phyloP scores from a whole-genome alignment of 30 jellyfish, hydroid and myxozoan species.

The Rhopilema esculentum region DNA sequence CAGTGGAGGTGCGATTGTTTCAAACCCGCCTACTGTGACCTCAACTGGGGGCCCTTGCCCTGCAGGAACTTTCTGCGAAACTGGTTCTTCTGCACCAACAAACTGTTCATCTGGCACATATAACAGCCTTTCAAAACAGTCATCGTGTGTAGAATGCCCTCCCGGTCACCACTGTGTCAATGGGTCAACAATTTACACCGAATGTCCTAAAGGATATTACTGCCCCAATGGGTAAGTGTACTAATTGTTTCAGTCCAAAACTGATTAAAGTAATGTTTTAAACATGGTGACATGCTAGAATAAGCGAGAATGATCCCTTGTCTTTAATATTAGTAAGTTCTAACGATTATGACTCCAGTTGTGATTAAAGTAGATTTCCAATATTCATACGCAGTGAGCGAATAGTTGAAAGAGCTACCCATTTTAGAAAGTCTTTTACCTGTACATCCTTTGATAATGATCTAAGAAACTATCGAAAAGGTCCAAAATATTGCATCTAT shows the following conservation, averaged over 20 bases:
- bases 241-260: not conserved
- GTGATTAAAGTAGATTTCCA: no score
- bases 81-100: conserved; percentile 75
- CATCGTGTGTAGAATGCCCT: conserved; percentile 82
- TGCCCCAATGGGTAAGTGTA: conserved; percentile 91
- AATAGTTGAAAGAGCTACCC: no score
- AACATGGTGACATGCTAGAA: not conserved
- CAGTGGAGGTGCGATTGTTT: conserved; percentile 77
- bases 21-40: conserved; percentile 77
- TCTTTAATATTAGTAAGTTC: no score
- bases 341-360: no score
- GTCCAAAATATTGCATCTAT: no score
- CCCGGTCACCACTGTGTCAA: conserved; percentile 81
- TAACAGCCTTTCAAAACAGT: conserved; percentile 66
- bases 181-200: conserved; percentile 72
- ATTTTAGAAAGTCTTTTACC: no score
- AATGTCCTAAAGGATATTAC: conserved; percentile 87
- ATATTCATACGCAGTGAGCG: no score
- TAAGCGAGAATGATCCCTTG: no score
- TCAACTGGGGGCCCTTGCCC: conserved; percentile 90
- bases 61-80: conserved; percentile 79
- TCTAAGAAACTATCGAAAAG: no score
- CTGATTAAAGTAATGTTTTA: not conserved
- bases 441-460: no score
- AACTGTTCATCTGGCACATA: conserved; percentile 88